These are phyloP conservation scores for Esperia sulphurella DNA, from an alignment of 2,888 invertebrate genomes.

Conservation along the genomic window DNA sequence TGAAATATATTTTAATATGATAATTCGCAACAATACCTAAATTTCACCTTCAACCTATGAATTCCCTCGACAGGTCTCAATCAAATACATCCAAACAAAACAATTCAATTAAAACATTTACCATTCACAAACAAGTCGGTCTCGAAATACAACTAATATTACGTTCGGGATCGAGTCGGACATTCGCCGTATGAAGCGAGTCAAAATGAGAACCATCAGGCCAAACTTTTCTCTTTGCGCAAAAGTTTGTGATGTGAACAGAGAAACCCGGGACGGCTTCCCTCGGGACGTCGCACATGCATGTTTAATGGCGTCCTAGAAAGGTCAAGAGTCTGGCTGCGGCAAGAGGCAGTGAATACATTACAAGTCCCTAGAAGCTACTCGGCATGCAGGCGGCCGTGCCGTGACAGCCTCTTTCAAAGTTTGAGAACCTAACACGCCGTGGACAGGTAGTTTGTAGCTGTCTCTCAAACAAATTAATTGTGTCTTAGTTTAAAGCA, in stretches of 20 bases:
- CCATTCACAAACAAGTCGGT: conserved; percentile 26
- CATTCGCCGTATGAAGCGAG: conserved; percentile 48
- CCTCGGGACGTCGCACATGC: conserved; percentile 63
- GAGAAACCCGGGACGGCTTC: conserved; percentile 55
- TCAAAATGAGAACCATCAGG: conserved; percentile 58
- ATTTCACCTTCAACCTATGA: too few species aligned
- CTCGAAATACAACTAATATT: conserved; percentile 33
- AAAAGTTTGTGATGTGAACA: conserved; percentile 67
- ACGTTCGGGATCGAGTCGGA: conserved; percentile 39
- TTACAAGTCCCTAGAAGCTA: conserved; percentile 58
- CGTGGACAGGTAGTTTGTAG: conserved; percentile 71
- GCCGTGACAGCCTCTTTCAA: conserved; percentile 61
- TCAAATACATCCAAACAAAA: neutral
- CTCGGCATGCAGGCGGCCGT: conserved; percentile 36
- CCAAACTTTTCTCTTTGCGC: conserved; percentile 69
- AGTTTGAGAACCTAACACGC: conserved; percentile 55
- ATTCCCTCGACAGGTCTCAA: neutral
- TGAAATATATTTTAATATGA: too few species aligned
- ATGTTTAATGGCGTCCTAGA: conserved; percentile 74
- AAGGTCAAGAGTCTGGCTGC: conserved; percentile 71
- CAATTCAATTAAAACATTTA: neutral
- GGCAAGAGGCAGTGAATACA: conserved; percentile 67
- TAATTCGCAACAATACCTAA: too few species aligned
- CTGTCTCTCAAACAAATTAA: conserved; percentile 76
- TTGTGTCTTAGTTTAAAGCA: conserved; percentile 68